Base-by-base conservation (phyloP, 2,797 vertebrate genomes). In the Phalloptychus januarius region DNA sequence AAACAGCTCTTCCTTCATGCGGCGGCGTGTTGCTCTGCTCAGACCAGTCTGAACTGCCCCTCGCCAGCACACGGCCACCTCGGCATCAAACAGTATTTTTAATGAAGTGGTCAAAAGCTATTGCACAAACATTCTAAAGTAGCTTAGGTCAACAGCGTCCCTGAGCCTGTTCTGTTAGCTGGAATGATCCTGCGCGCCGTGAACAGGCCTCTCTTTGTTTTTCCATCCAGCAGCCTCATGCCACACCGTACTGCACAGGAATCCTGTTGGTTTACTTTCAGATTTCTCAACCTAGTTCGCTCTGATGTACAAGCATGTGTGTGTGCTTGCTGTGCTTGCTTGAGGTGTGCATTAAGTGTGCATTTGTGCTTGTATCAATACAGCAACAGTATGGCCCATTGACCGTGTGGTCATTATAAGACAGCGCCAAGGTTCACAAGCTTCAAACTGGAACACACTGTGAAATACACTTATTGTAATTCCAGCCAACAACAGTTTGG, bases 61-160 rank as follows among this genome's bases (percentile, higher is more conserved):
- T 89, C 6, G 48, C 86, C 81, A 76, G 92, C 90, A 90, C 88
- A 77, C 75, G 56, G 88, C 81, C 76, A 85, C 88, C 86, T 75
- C 80, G 7, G 90, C 94, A 94, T 95, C 94, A 95, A 95, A 95
- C 92, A 87, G 87, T 93, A 95, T 94, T 95, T 95, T 95, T 94
- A 95, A 95, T 95, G 93, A 94, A 95, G 93, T 86, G 93, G 94
- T 95, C 92, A 91, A 91, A 93, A 90, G 90, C 93, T 92, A 93
- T 94, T 94, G 93, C 94, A 91, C 93, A 94, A 94, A 95, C 94
- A 94, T 95, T 95, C 93, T 94, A 94, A 95, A 95, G 94, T 94
- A 94, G 94, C 93, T 94, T 94, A 93, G 92, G 93, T 95, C 94
- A 95, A 95, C 93, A 95, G 91, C 75, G 91, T 91, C 89, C 91